Base-by-base conservation (phyloP, 64 coral and sea anemone species). In the Actinia tenebrosa region DNA sequence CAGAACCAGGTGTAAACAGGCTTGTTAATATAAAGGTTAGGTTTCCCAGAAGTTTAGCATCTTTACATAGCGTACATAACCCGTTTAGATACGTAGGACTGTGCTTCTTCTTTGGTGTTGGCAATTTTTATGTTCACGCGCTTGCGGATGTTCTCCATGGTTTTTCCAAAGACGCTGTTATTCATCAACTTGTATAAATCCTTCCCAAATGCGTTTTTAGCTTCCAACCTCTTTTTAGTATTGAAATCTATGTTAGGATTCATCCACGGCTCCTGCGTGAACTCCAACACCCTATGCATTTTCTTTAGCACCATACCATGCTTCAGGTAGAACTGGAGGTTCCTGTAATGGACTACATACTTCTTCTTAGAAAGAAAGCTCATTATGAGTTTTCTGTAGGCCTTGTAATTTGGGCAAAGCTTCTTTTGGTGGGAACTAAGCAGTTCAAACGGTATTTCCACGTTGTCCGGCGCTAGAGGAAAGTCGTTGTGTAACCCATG, bases 91-190 rank as follows among this genome's bases (percentile, higher is more conserved):
- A 22, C 20, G 27, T 42, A 53, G 44, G 3, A 52, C 58, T 16
- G 3, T 13, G 8, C 62, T 4, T 25, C 47, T 8, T 87, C 68
- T 19, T 25, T 23, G 45, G 64, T 75, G 20, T 16, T 44, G 16
- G 78, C 87, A 1, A 88, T 50, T 45, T 88, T 59, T 15, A 88
- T 52, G 44, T 88, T 88, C 0, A 88, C 77, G 3, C 87, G 20
- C 26, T 80, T 80, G 87, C 30, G 30, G 30, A 37, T 37, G 30
- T 37, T 37, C 30, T 37, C 30, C 30, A 37, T 37, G 30, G 30
- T 88, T 15, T 88, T 88, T 8, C 87, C 54, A 58, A 88, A 88
- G 4, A 88, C 87, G 18, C 47, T 55, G 25, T 80, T 88, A 1
- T 80, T 80, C 1, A 88, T 19, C 3, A 88, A 25, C 47, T 80